A percentile compares a stretch with the other conserved stretches of the same genome.
Conservation (phyloP, 2,797 vertebrate species). For the Choloepus didactylus region DNA sequence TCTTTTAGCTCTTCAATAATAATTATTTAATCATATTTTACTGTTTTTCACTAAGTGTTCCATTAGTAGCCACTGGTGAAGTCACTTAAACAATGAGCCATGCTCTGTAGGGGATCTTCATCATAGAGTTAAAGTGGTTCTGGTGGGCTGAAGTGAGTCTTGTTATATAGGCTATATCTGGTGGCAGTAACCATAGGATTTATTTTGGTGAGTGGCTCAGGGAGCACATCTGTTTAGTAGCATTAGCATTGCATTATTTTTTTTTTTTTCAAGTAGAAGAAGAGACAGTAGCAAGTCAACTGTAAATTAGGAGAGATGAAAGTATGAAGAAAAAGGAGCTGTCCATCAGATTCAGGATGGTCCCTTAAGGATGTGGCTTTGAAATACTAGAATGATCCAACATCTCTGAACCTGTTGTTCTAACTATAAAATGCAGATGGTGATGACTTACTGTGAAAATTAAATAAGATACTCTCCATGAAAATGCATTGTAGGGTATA, state of each 20-base stretch:
- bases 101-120: background rate
- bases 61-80: background rate
- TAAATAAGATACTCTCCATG: background rate
- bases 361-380: background rate
- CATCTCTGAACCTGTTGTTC: background rate
- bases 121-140: background rate
- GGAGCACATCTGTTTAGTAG: background rate
- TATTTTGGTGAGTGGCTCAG: background rate
- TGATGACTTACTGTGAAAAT: background rate
- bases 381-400: background rate
- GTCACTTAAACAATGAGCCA: background rate
- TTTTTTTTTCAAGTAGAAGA: background rate
- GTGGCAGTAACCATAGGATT: background rate
- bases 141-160: background rate
- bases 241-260: background rate
- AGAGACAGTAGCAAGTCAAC: background rate
- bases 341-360: background rate
- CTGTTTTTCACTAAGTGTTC: background rate
- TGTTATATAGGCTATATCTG: background rate
- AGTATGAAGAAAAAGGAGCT: background rate
- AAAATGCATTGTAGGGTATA: background rate
- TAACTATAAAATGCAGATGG: background rate
- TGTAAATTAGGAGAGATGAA: background rate
- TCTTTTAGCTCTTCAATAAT: background rate
- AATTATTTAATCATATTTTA: background rate